Conservation (phyloP, 1,140 invertebrate species). For the Drosophila elegans region DNA sequence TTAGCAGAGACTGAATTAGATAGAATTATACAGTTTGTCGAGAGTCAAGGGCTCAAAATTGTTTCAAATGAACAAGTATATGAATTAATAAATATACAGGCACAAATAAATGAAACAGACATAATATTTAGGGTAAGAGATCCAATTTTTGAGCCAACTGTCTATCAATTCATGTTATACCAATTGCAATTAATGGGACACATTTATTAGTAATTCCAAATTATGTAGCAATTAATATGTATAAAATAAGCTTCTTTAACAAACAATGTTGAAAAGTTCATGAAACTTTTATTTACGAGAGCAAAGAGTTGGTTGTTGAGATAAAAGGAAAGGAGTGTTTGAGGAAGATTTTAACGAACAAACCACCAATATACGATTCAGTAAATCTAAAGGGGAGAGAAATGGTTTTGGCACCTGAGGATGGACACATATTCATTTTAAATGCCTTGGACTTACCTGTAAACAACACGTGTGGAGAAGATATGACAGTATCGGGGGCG, state of each 20-base stretch:
- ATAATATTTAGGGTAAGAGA: neutral
- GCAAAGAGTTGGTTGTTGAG: slow-evolving; percentile 3
- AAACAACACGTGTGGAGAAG: neutral
- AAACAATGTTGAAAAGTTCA: slow-evolving; percentile 14
- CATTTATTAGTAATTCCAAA: neutral
- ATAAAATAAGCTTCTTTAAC: too few species aligned
- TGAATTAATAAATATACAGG: neutral
- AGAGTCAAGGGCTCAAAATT: neutral
- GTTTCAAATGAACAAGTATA: slow-evolving; percentile 1
- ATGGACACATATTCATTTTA: too few species aligned
- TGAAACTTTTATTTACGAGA: slow-evolving; percentile 2
- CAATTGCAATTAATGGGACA: neutral
- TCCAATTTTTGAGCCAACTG: neutral
- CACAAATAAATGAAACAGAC: neutral
- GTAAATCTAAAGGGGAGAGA: neutral
- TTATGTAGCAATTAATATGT: slow-evolving; percentile 4
- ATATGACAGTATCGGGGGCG: too few species aligned
- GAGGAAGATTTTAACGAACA: neutral
- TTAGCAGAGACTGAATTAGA: too few species aligned
- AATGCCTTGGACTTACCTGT: neutral
- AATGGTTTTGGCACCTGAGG: slow-evolving; percentile 1
- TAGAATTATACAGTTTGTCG: neutral
- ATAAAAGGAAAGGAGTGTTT: slow-evolving; percentile 7
- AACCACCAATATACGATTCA: neutral
- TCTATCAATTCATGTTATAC: slow-evolving; percentile 2